Base-by-base conservation (phyloP, 2,888 invertebrate genomes). In the Venustoraphidia nigricollis region DNA sequence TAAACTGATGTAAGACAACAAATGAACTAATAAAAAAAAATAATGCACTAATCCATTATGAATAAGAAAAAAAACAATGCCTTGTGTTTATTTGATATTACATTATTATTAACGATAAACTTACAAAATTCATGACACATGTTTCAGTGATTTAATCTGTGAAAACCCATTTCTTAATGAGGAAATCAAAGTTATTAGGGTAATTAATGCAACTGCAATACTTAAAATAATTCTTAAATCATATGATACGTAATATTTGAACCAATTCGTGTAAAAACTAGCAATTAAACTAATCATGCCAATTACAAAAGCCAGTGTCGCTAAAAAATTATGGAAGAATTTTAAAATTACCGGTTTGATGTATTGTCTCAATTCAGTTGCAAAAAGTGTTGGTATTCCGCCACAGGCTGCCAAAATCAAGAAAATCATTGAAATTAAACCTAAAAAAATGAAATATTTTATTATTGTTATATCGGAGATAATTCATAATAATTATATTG, bases 251-350 rank as follows among this genome's bases (percentile, higher is more conserved):
- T 39, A 10, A 39, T 14, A 14, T 9, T 10, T 10, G 10, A 39
- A 39, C 40, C 40, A 39, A 10, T 10, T 10, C 10, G 9, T 39
- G 14, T 39, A 39, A 39, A 14, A 62, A 2, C 60, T 60, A 41
- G 57, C 54, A 44, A 59, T 58, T 43, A 60, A 55, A 0, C 62
- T 64, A 1, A 69, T 60, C 54, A 76, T 73, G 1, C 76, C 76
- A 61, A 75, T 66, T 9, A 65, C 59, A 37, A 75, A 60, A 2
- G 75, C 70, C 43, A 66, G 62, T 10, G 71, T 61, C 9, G 75
- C 76, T 2, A 75, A 63, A n/a, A 70, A 62, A 50, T 74, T 64
- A 58, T 76, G 76, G 10, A 70, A 51, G 9, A 73, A 69, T 54
- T 74, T 75, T 14, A 69, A 55, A 1, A 70, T 65, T 13, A 72